Percentiles rank a stretch among this genome's conserved stretches.
Conservation (phyloP, 1,140 invertebrate genomes). For the Schmidtea mediterranea region DNA sequence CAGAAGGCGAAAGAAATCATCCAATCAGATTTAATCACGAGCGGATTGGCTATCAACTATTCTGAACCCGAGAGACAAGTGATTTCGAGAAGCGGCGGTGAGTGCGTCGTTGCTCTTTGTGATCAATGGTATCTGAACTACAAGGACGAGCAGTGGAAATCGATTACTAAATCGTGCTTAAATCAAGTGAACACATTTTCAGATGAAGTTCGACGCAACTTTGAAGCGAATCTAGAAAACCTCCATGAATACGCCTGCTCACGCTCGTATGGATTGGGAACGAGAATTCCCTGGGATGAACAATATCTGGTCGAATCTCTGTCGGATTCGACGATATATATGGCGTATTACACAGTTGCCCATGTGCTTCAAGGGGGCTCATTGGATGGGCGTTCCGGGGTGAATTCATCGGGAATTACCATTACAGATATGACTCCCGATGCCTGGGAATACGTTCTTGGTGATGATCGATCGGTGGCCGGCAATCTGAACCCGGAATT, state of each 20-base stretch:
- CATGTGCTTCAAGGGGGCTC: slow-evolving; percentile 72
- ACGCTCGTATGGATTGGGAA: slow-evolving; percentile 67
- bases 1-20: slow-evolving; percentile 74
- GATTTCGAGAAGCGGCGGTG: slow-evolving; percentile 78
- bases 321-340: slow-evolving; percentile 99
- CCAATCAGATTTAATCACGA: slow-evolving; percentile 48
- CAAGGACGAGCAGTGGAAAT: slow-evolving; percentile 62
- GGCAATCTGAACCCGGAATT: too few relatives aligned
- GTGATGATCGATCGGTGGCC: too few relatives aligned
- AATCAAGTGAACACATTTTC: neutral
- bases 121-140: slow-evolving; percentile 96
- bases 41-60: slow-evolving; percentile 50
- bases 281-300: slow-evolving; percentile 75
- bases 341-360: slow-evolving; percentile 81
- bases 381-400: too few relatives aligned
- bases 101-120: slow-evolving; percentile 91
- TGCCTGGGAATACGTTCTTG: slow-evolving; percentile 97
- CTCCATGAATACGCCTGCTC: slow-evolving; percentile 92
- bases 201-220: slow-evolving; percentile 51
- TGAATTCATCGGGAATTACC: slow-evolving; percentile 5
- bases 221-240: slow-evolving; percentile 68
- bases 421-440: slow-evolving; percentile 55
- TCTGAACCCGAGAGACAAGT: slow-evolving; percentile 72
- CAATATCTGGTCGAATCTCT: slow-evolving; percentile 89
- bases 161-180: slow-evolving; percentile 7